Evolutionary conservation across 2,797 vertebrate genomes (phyloP).

Genomic region (Pseudochirops cupreus): DNA sequence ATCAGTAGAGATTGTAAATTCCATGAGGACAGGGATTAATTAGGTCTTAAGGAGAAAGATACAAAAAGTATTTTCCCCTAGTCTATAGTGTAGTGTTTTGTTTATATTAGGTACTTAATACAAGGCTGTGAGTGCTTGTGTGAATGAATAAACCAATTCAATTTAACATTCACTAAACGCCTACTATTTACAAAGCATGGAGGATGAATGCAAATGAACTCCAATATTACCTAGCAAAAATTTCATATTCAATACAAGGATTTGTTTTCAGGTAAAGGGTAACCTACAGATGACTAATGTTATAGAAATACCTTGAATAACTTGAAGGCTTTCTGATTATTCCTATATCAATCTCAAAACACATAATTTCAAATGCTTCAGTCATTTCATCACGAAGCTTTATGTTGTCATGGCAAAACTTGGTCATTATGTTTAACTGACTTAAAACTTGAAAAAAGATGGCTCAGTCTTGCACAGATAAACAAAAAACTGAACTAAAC

Average conservation of each 20-base stretch:
- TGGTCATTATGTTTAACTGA: not conserved
- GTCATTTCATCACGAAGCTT: not conserved
- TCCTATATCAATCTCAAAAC: not conserved
- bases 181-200: not conserved
- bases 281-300: no score
- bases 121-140: not conserved
- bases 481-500: constrained; percentile 23
- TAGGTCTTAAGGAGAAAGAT: not conserved
- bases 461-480: not conserved
- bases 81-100: not conserved
- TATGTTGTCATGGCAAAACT: not conserved
- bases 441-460: not conserved
- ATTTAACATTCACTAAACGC: not conserved
- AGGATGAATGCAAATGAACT: not conserved
- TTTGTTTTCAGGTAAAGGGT: not conserved
- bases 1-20: not conserved
- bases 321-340: not conserved
- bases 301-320: not conserved
- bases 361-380: not conserved
- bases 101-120: not conserved
- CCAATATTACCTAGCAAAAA: not conserved
- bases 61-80: not conserved
- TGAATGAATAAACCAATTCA: not conserved
- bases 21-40: not conserved
- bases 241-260: not conserved